Conservation (phyloP, 1,140 invertebrate genomes). For the Eulimnadia texana region DNA sequence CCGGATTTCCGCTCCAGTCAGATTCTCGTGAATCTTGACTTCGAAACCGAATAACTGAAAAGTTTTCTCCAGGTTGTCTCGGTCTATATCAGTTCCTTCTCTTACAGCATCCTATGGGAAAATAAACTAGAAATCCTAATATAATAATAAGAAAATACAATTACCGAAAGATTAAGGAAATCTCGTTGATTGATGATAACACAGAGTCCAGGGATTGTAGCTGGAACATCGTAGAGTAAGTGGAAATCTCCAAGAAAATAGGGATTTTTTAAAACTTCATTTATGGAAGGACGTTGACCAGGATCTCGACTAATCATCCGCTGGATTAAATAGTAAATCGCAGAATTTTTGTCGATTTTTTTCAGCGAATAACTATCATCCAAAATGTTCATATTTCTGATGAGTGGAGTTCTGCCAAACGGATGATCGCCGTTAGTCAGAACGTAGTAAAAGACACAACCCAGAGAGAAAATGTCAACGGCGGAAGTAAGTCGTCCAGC, state of each 20-base stretch:
- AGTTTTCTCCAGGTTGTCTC: constrained; percentile 32
- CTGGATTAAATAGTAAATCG: neutral
- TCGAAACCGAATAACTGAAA: constrained; percentile 39
- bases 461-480: neutral
- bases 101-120: too few species aligned
- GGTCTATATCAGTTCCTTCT: constrained; percentile 34
- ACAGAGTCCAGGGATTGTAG: neutral
- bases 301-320: neutral
- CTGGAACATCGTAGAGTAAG: neutral
- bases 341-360: neutral
- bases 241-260: neutral
- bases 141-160: too few species aligned
- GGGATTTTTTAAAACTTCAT: neutral
- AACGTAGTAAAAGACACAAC: neutral
- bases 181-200: neutral
- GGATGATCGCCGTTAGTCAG: neutral
- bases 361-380: neutral
- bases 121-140: too few species aligned
- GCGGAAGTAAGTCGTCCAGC: neutral
- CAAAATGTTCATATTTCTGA: constrained; percentile 13
- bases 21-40: constrained; percentile 29
- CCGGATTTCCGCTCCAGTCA: constrained; percentile 26
- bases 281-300: neutral
- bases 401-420: neutral
- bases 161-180: neutral